A percentile compares a stretch with the other conserved stretches of the same genome.
These are phyloP conservation scores for Drosophila fuyamai DNA, from an alignment of 1,140 invertebrate genomes.

Conservation along the genomic window DNA sequence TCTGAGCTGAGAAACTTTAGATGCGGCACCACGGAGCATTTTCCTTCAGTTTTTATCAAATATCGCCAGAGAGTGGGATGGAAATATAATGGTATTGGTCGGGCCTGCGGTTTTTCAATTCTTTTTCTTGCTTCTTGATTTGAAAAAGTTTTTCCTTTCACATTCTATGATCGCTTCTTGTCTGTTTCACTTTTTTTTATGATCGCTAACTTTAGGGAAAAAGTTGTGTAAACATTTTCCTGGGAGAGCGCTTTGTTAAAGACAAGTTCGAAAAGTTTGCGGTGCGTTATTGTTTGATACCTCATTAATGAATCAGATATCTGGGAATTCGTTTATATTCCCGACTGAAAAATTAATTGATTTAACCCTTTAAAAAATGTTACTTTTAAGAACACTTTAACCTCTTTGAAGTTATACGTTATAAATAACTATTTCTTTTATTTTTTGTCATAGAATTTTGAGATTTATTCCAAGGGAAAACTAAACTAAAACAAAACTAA, in stretches of 20 bases:
- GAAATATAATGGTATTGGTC: slow-evolving; percentile 64
- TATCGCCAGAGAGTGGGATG: slow-evolving; percentile 77
- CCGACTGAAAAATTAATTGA: background rate
- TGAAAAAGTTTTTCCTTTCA: slow-evolving; percentile 63
- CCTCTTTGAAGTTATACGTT: too few relatives aligned
- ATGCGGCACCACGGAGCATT: slow-evolving; percentile 61
- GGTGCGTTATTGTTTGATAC: slow-evolving; percentile 1
- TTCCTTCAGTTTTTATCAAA: slow-evolving; percentile 68
- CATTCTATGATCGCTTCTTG: slow-evolving; percentile 37
- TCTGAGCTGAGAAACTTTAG: slow-evolving; percentile 78
- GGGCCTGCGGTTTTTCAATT: slow-evolving; percentile 71
- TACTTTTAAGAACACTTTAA: too few relatives aligned
- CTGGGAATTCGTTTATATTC: slow-evolving; percentile 26
- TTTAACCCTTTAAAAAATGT: background rate
- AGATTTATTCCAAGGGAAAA: too few relatives aligned
- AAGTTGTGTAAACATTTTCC: slow-evolving; percentile 53
- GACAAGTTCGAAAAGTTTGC: slow-evolving; percentile 20
- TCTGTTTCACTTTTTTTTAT: slow-evolving; percentile 52
- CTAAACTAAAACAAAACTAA: too few relatives aligned
- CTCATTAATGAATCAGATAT: slow-evolving; percentile 4
- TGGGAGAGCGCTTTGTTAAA: background rate
- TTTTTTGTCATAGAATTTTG: too few relatives aligned
- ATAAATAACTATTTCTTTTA: too few relatives aligned
- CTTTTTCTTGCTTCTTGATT: slow-evolving; percentile 19
- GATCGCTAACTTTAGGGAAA: slow-evolving; percentile 58